Conservation (phyloP, 2,113 vertebrate species). For the Actenoides lindsayi region DNA sequence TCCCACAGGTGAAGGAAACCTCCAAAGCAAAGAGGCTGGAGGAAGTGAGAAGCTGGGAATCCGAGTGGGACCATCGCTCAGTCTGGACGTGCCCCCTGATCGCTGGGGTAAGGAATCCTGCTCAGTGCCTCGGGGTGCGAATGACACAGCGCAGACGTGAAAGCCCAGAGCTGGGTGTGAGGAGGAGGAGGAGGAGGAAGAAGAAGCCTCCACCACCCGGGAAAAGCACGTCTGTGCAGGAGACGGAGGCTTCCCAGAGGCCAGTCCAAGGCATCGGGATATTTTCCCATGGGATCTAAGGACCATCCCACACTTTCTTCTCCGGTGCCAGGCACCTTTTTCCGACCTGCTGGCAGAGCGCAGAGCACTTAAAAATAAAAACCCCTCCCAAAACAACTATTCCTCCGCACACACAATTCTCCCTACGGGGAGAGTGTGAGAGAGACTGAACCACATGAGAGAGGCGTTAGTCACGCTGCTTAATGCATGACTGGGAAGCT, state of each 20-base stretch:
- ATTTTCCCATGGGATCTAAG: conserved; percentile 64
- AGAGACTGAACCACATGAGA: conserved; percentile 63
- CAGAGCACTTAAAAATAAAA: conserved; percentile 55
- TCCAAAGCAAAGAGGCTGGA: neutral
- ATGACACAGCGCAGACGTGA: conserved; percentile 3
- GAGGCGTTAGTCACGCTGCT: conserved; percentile 66
- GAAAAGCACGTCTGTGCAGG: conserved; percentile 52
- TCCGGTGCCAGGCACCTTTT: conserved; percentile 49
- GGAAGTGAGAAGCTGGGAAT: neutral
- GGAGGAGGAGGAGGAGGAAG: neutral
- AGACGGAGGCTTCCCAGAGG: conserved; percentile 47
- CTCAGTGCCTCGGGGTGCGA: neutral
- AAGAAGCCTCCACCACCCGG: neutral
- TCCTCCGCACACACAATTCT: conserved; percentile 43
- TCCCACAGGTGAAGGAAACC: neutral
- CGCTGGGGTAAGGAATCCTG: neutral
- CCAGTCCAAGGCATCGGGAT: conserved; percentile 23
- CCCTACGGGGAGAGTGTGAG: conserved; percentile 36
- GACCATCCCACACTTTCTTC: conserved; percentile 62
- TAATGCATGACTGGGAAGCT: conserved; percentile 69
- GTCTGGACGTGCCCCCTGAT: neutral
- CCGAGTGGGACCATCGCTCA: accelerated
- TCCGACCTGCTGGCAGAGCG: conserved; percentile 48
- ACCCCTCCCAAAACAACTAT: conserved; percentile 66
- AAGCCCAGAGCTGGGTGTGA: neutral